phyloP scores from a whole-genome alignment of 2,888 invertebrate genomes.

The Lysandra coridon region DNA sequence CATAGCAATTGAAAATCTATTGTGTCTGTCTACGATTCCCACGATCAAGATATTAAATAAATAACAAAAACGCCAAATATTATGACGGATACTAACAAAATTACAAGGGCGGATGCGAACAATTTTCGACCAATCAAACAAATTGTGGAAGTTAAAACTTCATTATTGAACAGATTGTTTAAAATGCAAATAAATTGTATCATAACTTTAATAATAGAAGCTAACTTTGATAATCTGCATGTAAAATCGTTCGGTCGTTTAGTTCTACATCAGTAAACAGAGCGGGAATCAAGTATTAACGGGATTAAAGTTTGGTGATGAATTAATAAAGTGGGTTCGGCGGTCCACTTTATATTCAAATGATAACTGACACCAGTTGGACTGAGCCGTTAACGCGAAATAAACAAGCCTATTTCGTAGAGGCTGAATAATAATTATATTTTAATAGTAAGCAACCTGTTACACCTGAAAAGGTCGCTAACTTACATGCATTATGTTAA shows the following conservation, averaged over 20 bases:
- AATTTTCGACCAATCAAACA: neutral
- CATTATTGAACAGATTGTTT: neutral
- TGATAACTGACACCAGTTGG: constrained; percentile 29
- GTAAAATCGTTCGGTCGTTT: constrained; percentile 18
- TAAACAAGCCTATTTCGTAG: constrained; percentile 13
- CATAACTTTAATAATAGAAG: constrained; percentile 19
- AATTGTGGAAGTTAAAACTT: neutral
- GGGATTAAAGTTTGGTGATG: constrained; percentile 30
- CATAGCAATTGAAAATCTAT: too few species aligned
- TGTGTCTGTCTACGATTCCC: too few species aligned
- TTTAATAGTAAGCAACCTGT: constrained; percentile 8
- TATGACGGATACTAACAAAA: neutral
- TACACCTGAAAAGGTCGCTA: neutral
- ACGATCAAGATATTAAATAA: neutral
- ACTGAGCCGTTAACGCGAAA: constrained; percentile 17
- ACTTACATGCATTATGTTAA: too few species aligned
- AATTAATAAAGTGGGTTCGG: constrained; percentile 26
- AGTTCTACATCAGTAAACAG: constrained; percentile 16
- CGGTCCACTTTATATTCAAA: constrained; percentile 29
- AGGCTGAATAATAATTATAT: constrained; percentile 26
- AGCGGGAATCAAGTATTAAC: constrained; percentile 26
- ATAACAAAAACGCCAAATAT: neutral
- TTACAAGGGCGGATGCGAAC: neutral
- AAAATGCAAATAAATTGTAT: constrained; percentile 8
- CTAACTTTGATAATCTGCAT: constrained; percentile 15